phyloP scores from a whole-genome alignment of 2,888 invertebrate species.

The Galeruca laticollis region DNA sequence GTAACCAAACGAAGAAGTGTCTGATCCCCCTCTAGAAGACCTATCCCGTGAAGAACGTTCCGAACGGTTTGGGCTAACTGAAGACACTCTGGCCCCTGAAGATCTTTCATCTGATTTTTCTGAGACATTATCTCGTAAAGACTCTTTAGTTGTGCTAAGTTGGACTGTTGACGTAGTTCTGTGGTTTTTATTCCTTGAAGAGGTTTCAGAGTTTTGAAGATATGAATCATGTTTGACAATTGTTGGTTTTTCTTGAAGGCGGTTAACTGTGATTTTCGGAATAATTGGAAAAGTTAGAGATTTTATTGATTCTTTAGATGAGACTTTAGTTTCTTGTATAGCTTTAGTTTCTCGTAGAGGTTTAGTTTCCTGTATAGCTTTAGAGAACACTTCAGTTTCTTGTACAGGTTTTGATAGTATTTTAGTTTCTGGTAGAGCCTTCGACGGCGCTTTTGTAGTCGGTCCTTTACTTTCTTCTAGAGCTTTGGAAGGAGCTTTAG shows the following conservation, averaged over 20 bases:
- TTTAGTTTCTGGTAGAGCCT: too few species aligned
- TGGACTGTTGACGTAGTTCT: neutral
- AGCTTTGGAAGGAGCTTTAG: too few species aligned
- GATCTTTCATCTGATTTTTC: neutral
- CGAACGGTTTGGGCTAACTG: neutral
- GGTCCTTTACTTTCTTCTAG: too few species aligned
- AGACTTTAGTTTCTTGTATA: too few species aligned
- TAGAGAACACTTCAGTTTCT: too few species aligned
- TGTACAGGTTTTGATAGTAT: neutral
- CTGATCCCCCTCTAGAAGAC: constrained; percentile 4
- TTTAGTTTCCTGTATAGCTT: too few species aligned
- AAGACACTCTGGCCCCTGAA: neutral
- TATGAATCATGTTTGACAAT: neutral
- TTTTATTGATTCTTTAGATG: neutral
- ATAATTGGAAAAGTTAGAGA: constrained; percentile 2
- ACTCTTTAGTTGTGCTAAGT: neutral
- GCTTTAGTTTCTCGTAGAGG: too few species aligned
- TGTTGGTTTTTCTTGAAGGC: neutral
- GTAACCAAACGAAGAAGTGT: constrained; percentile 1
- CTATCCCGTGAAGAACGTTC: neutral
- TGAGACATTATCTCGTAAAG: neutral
- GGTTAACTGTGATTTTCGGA: neutral
- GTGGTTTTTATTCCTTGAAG: neutral
- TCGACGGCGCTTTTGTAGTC: too few species aligned
- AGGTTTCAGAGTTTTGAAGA: neutral